Percentiles rank a stretch among this genome's conserved stretches.
Evolutionary conservation across 1,140 invertebrate species (phyloP).

Genomic region (Gonioctena quinquepunctata): DNA sequence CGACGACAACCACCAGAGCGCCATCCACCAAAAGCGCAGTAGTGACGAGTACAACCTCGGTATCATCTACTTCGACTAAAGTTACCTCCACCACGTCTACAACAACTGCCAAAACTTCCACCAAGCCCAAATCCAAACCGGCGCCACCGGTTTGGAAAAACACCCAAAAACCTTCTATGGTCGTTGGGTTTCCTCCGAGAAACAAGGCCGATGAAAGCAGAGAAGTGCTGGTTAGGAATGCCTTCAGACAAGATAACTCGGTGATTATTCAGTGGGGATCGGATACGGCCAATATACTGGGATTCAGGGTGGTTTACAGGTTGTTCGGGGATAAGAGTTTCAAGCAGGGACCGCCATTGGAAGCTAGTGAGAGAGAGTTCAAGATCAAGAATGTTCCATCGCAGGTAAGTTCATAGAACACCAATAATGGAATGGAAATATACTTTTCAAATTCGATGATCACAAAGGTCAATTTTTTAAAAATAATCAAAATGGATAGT

Average conservation of each 20-base stretch:
- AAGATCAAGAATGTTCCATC: constrained; percentile 90
- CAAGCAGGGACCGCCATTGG: constrained; percentile 84
- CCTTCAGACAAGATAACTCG: constrained; percentile 81
- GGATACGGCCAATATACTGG: constrained; percentile 79
- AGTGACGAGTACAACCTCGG: constrained; percentile 43
- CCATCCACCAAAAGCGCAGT: constrained; percentile 42
- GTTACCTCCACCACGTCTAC: constrained; percentile 50
- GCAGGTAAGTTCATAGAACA: constrained; percentile 64
- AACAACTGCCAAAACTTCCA: constrained; percentile 45
- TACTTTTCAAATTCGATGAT: too few relatives aligned
- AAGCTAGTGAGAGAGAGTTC: constrained; percentile 85
- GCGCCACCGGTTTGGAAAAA: constrained; percentile 52
- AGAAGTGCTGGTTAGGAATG: constrained; percentile 83
- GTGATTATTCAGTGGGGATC: constrained; percentile 92
- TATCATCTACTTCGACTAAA: constrained; percentile 49
- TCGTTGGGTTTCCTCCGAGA: constrained; percentile 70
- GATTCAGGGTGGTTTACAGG: constrained; percentile 86
- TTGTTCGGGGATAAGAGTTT: constrained; percentile 89
- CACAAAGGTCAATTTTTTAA: too few relatives aligned
- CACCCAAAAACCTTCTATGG: constrained; percentile 65
- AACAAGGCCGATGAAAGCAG: constrained; percentile 66
- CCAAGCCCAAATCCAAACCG: constrained; percentile 50
- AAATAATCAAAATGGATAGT: too few relatives aligned
- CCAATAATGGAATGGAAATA: too few relatives aligned
- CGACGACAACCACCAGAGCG: constrained; percentile 40